A percentile compares a stretch with the other conserved stretches of the same genome.
phyloP scores from a whole-genome alignment of 2,797 vertebrate species.

The Myotis myotis region DNA sequence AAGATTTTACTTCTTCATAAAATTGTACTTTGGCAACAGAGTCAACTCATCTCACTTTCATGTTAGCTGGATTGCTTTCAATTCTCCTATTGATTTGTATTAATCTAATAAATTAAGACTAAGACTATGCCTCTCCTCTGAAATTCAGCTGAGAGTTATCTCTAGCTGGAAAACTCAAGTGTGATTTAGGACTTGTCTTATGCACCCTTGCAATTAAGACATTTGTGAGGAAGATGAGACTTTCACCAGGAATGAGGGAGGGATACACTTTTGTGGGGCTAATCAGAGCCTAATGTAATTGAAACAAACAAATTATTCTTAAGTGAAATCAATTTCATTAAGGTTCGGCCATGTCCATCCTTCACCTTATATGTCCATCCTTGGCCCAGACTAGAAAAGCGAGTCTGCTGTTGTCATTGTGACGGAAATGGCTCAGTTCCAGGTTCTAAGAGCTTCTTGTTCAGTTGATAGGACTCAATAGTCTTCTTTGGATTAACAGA shows the following conservation, averaged over 20 bases:
- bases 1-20: background rate
- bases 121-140: background rate
- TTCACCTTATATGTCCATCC: background rate
- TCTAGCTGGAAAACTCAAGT: background rate
- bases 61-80: background rate
- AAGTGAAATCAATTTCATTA: constrained; percentile 15
- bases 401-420: background rate
- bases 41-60: background rate
- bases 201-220: background rate
- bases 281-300: constrained; percentile 1
- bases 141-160: background rate
- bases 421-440: background rate
- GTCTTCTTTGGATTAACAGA: background rate
- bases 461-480: background rate
- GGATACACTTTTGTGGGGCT: background rate
- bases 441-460: background rate
- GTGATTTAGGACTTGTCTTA: background rate
- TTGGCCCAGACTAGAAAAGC: background rate
- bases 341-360: background rate
- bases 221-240: background rate
- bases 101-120: background rate
- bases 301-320: constrained; percentile 11
- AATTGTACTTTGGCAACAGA: background rate
- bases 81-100: background rate
- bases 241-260: background rate